Conservation (phyloP, 92 coral and sea anemone species). For the Umimayanthus kanabou region DNA sequence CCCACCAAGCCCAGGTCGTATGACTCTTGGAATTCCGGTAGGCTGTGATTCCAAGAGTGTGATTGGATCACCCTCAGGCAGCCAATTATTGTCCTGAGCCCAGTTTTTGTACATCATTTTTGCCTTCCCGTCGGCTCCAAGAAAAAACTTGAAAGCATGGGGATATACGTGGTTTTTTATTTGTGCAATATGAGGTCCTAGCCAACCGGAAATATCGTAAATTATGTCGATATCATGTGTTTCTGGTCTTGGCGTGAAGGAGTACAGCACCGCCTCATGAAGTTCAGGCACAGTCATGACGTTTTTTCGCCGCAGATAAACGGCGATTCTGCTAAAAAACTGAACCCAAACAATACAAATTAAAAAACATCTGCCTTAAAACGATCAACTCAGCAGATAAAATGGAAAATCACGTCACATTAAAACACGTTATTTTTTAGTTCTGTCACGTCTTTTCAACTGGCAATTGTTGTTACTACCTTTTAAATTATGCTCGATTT, state of each 20-base stretch:
- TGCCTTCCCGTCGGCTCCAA: constrained; percentile 17
- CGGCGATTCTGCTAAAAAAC: constrained; percentile 55
- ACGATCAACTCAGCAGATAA: no score
- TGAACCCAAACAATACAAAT: constrained; percentile 7
- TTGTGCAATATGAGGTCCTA: constrained; percentile 18
- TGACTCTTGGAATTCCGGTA: constrained; percentile 16
- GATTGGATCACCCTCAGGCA: constrained; percentile 11
- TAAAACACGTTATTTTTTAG: no score
- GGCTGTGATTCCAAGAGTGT: neutral
- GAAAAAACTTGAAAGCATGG: constrained; percentile 25
- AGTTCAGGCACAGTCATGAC: constrained; percentile 47
- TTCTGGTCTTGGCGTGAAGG: constrained; percentile 32
- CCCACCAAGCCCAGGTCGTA: constrained; percentile 39
- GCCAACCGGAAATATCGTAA: constrained; percentile 46
- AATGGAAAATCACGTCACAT: no score
- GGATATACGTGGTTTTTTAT: constrained; percentile 37
- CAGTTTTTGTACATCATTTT: constrained; percentile 58
- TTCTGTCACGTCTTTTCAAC: no score
- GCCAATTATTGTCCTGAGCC: constrained; percentile 48
- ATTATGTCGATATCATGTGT: neutral
- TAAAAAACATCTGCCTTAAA: neutral
- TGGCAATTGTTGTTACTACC: no score
- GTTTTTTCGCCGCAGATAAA: neutral
- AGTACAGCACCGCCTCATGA: neutral
- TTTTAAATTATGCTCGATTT: no score